A percentile compares a stretch with the other conserved stretches of the same genome.
Evolutionary conservation across 1,140 invertebrate species (phyloP).

Genomic region (Euwallacea fornicatus): DNA sequence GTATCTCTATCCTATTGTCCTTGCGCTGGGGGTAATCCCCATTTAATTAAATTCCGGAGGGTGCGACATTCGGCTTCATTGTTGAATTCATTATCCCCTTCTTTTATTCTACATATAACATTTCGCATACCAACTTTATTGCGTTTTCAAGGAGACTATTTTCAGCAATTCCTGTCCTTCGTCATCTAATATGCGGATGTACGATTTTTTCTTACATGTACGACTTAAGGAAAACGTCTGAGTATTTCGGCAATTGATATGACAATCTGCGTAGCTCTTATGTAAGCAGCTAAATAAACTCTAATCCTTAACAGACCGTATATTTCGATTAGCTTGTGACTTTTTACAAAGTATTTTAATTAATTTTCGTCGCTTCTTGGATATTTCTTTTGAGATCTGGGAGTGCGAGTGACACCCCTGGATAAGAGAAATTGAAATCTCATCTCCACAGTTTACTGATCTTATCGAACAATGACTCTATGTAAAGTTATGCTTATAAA

Average conservation of each 20-base stretch:
- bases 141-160: conserved; percentile 48
- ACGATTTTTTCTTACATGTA: too few relatives aligned
- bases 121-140: conserved; percentile 50
- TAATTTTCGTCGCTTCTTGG: conserved; percentile 30
- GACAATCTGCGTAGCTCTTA: too few relatives aligned
- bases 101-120: conserved; percentile 53
- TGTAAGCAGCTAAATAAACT: too few relatives aligned
- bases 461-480: conserved; percentile 20
- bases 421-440: conserved; percentile 33
- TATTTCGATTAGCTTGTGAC: conserved; percentile 26
- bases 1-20: conserved; percentile 22
- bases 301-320: conserved; percentile 1
- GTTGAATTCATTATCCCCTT: conserved; percentile 49
- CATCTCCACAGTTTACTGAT: conserved; percentile 31
- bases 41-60: conserved; percentile 54
- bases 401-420: conserved; percentile 30
- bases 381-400: conserved; percentile 25
- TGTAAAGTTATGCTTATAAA: conserved; percentile 4
- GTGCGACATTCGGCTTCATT: conserved; percentile 43
- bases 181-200: too few relatives aligned
- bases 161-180: conserved; percentile 16
- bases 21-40: conserved; percentile 44
- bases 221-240: too few relatives aligned
- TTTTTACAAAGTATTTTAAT: conserved; percentile 37
- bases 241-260: too few relatives aligned